Evolutionary conservation across 2,888 invertebrate genomes (phyloP).

Genomic region (Volucella inflata): DNA sequence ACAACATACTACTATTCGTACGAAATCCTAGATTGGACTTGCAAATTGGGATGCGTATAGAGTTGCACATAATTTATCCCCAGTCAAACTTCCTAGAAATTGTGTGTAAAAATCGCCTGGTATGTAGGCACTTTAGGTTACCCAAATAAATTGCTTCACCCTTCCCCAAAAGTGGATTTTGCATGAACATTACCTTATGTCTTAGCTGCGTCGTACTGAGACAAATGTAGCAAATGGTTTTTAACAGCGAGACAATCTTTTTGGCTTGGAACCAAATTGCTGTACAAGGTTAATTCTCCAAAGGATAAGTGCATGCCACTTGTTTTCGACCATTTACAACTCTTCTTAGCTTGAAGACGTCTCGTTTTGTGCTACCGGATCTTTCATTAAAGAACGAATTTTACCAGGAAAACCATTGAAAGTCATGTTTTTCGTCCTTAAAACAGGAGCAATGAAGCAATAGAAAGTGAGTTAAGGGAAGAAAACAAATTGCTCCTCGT

Average conservation of each 20-base stretch:
- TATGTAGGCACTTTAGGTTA: too few species aligned
- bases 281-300: conserved; percentile 42
- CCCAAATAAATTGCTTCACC: too few species aligned
- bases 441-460: conserved; percentile 10
- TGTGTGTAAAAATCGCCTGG: too few species aligned
- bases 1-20: too few species aligned
- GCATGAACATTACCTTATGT: too few species aligned
- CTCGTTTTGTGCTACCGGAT: background rate
- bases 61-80: too few species aligned
- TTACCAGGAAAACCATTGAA: conserved; percentile 39
- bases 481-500: conserved; percentile 45
- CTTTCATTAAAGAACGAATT: conserved; percentile 62
- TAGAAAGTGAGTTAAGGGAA: conserved; percentile 16
- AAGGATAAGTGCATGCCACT: conserved; percentile 63
- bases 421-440: conserved; percentile 38
- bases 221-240: too few species aligned
- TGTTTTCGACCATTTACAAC: conserved; percentile 54
- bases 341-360: conserved; percentile 38
- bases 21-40: too few species aligned
- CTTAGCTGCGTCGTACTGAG: too few species aligned
- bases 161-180: too few species aligned
- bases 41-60: too few species aligned
- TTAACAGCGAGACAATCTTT: background rate
- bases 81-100: too few species aligned
- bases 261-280: conserved; percentile 60